Evolutionary conservation across 2,113 vertebrate species (phyloP).

Genomic region (Telmatochromis sp.): DNA sequence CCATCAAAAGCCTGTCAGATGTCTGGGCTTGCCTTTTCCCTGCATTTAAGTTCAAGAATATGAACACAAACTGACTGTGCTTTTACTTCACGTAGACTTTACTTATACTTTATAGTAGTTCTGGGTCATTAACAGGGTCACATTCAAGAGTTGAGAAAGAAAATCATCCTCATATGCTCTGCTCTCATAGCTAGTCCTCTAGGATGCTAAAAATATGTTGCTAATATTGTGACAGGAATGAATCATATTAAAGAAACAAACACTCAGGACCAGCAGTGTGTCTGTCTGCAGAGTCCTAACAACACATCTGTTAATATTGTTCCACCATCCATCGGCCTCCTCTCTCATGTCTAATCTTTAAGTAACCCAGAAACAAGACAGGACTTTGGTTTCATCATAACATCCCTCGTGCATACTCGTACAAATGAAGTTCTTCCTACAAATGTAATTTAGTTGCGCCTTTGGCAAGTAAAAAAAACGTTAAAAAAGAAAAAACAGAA

Average conservation of each 20-base stretch:
- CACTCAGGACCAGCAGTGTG: neutral
- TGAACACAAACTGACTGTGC: neutral
- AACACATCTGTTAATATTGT: neutral
- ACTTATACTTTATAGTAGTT: neutral
- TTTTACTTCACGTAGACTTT: neutral
- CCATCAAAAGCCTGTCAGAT: neutral
- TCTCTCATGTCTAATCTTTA: neutral
- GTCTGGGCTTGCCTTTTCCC: neutral
- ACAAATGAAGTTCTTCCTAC: neutral
- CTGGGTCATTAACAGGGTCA: neutral
- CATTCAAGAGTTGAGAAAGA: neutral
- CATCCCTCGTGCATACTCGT: neutral
- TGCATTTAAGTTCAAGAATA: neutral
- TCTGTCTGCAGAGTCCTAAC: neutral
- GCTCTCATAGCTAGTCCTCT: neutral
- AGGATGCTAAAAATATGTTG: neutral
- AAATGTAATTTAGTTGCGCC: neutral
- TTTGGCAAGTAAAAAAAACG: rapidly evolving
- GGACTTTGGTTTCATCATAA: neutral
- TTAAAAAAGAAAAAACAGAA: neutral
- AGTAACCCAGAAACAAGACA: neutral
- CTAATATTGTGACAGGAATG: neutral
- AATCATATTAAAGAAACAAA: neutral
- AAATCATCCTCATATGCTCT: neutral
- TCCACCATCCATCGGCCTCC: neutral